A percentile compares a stretch with the other conserved stretches of the same genome.
Evolutionary conservation across 1,140 invertebrate genomes (phyloP).

Genomic region (Microplitis demolitor): DNA sequence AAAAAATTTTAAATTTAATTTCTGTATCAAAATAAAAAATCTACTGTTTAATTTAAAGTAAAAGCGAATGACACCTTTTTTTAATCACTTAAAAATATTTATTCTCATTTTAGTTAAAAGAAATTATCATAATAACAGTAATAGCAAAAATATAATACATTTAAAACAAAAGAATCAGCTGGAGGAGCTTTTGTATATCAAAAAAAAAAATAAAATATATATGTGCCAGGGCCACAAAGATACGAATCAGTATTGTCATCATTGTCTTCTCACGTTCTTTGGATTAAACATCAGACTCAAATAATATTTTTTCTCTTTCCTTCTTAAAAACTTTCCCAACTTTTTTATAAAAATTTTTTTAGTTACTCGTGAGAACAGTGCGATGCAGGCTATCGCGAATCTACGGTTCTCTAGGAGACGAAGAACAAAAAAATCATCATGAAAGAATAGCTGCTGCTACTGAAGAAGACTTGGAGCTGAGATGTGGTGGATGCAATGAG

Average conservation of each 20-base stretch:
- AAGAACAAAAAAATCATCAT: slow-evolving; percentile 76
- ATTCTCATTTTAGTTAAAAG: not conserved
- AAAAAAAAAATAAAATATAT: no score
- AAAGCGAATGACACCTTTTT: no score
- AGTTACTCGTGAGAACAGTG: slow-evolving; percentile 79
- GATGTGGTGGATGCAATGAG: slow-evolving; percentile 77
- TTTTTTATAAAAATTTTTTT: slow-evolving; percentile 11
- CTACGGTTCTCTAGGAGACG: slow-evolving; percentile 79
- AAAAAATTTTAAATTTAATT: no score
- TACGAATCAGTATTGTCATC: not conserved
- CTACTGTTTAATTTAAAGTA: no score
- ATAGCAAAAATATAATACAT: not conserved
- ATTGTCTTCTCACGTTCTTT: not conserved
- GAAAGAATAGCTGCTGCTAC: slow-evolving; percentile 71
- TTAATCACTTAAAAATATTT: no score
- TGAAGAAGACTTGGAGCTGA: slow-evolving; percentile 74
- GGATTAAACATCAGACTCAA: not conserved
- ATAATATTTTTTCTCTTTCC: not conserved
- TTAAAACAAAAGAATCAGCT: not conserved
- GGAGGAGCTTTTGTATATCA: not conserved
- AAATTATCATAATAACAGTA: not conserved
- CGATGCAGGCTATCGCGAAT: slow-evolving; percentile 76
- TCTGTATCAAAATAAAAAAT: no score
- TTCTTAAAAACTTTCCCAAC: not conserved
- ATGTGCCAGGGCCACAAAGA: slow-evolving; percentile 3